These are phyloP conservation scores for Isoperla grammatica DNA, from an alignment of 2,888 invertebrate genomes.

Conservation along the genomic window DNA sequence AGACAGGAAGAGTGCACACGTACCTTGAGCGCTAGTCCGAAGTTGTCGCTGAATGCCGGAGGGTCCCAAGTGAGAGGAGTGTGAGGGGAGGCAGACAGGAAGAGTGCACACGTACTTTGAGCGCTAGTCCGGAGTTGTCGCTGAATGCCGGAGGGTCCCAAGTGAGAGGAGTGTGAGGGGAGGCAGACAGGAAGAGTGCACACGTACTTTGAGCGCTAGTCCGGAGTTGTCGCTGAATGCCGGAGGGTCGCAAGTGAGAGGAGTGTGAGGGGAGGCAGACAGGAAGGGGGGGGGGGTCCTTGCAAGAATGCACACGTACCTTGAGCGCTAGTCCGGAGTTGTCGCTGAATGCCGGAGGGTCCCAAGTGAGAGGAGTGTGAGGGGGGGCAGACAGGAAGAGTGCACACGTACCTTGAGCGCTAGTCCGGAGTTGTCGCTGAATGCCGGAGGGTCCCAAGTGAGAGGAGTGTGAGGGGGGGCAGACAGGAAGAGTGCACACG, in stretches of 20 bases:
- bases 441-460: constrained; percentile 46
- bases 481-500: no score
- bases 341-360: constrained; percentile 52
- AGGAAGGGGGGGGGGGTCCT: no score
- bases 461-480: no score
- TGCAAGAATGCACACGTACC: constrained; percentile 20
- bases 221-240: constrained; percentile 53
- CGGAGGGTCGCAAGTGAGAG: constrained; percentile 46
- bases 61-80: constrained; percentile 43
- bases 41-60: constrained; percentile 56
- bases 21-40: constrained; percentile 38
- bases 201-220: constrained; percentile 34
- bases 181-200: no score
- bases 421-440: constrained; percentile 52
- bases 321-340: constrained; percentile 46
- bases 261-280: no score
- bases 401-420: constrained; percentile 34
- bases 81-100: constrained; percentile 55
- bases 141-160: constrained; percentile 48
- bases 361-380: no score
- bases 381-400: no score
- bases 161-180: constrained; percentile 45
- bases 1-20: no score
- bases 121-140: constrained; percentile 50
- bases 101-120: constrained; percentile 40